These are phyloP conservation scores for Corynorhinus townsendii DNA, from an alignment of 2,113 vertebrate species.

Conservation along the genomic window DNA sequence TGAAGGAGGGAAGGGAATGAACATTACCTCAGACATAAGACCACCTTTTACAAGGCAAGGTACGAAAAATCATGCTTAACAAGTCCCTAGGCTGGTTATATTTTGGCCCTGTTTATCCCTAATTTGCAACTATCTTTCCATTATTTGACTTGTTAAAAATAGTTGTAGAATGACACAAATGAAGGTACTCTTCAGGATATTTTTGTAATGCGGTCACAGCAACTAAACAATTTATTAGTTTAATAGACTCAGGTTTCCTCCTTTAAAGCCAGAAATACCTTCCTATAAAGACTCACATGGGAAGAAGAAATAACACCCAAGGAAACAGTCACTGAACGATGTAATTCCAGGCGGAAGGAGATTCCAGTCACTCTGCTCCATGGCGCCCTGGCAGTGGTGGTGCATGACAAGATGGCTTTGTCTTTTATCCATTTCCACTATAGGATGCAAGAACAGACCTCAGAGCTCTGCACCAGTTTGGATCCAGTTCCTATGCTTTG, in stretches of 20 bases:
- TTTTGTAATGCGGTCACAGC: neutral
- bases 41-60: neutral
- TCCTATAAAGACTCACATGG: neutral
- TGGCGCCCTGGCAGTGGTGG: neutral
- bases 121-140: neutral
- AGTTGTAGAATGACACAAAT: neutral
- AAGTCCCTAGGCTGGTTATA: neutral
- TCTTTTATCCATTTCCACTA: neutral
- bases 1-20: neutral
- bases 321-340: neutral
- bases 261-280: neutral
- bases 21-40: neutral
- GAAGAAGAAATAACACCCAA: slow-evolving; percentile 4
- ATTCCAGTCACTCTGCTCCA: neutral
- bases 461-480: neutral
- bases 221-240: neutral
- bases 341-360: neutral
- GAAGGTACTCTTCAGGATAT: neutral
- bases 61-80: neutral
- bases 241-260: neutral
- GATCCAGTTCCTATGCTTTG: neutral
- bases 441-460: neutral
- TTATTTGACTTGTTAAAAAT: neutral
- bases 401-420: neutral
- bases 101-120: neutral